Percentiles rank a stretch among this genome's conserved stretches.
Conservation (phyloP, 2,888 invertebrate species). For the Plutella xylostella region DNA sequence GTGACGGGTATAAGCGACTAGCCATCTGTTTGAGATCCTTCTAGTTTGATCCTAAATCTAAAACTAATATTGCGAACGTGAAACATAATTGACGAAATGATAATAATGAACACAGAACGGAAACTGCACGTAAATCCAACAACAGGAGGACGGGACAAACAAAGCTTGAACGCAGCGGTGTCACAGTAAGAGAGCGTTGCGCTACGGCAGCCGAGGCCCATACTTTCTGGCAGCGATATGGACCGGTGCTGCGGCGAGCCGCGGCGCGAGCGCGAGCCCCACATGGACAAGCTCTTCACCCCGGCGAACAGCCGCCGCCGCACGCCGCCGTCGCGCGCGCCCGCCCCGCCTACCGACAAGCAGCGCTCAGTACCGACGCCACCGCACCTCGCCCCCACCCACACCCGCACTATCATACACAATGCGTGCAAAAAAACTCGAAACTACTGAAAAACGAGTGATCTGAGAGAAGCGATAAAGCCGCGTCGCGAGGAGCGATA, state of each 20-base stretch:
- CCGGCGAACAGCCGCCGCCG: conserved; percentile 83
- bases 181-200: conserved; percentile 50
- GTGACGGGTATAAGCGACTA: conserved; percentile 1
- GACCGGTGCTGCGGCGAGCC: conserved; percentile 83
- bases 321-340: conserved; percentile 71
- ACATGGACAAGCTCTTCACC: conserved; percentile 82
- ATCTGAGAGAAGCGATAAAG: conserved; percentile 47
- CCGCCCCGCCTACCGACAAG: conserved; percentile 66
- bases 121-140: conserved; percentile 54
- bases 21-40: conserved; percentile 41
- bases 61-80: conserved; percentile 60
- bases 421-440: conserved; percentile 58
- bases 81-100: conserved; percentile 36
- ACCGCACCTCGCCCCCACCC: conserved; percentile 37
- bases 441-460: conserved; percentile 64
- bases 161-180: conserved; percentile 50
- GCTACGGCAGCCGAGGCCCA: conserved; percentile 62
- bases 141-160: conserved; percentile 53
- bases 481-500: no score
- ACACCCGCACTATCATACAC: conserved; percentile 49
- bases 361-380: conserved; percentile 46
- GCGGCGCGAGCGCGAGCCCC: conserved; percentile 75
- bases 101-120: conserved; percentile 55
- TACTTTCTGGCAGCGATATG: conserved; percentile 90
- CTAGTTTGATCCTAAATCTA: conserved; percentile 51